Conservation (phyloP, 2,797 vertebrate species). For the Enteromius afrohamiltoni region DNA sequence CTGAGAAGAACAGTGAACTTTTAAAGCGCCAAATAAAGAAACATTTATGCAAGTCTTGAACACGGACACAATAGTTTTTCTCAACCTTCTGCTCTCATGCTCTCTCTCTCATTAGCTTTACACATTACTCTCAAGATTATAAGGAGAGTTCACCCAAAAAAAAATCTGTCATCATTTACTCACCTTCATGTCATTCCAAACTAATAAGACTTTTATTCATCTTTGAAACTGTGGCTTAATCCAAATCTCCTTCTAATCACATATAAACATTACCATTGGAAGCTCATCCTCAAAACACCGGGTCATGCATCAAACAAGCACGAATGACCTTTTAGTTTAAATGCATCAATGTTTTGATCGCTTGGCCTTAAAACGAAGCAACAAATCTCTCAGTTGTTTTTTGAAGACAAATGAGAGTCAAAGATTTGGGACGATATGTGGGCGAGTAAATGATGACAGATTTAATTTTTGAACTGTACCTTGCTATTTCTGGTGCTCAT, state of each 20-base stretch:
- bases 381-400: background rate
- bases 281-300: background rate
- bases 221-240: background rate
- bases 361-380: background rate
- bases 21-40: conserved; percentile 30
- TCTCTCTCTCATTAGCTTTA: background rate
- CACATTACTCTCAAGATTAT: conserved; percentile 3
- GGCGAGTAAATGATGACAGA: background rate
- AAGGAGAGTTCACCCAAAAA: background rate
- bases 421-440: background rate
- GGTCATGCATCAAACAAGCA: background rate
- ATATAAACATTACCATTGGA: background rate
- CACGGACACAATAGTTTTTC: background rate
- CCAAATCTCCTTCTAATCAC: background rate
- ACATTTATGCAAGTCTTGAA: conserved; percentile 6
- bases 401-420: background rate
- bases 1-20: background rate
- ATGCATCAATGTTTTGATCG: background rate
- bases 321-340: too few species aligned
- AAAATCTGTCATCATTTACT: background rate
- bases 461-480: background rate
- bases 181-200: background rate
- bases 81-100: background rate
- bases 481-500: background rate
- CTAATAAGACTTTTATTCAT: background rate